Evolutionary conservation across 30 jellyfish, hydroid and myxozoan species (phyloP).

Genomic region (Sanderia malayensis): DNA sequence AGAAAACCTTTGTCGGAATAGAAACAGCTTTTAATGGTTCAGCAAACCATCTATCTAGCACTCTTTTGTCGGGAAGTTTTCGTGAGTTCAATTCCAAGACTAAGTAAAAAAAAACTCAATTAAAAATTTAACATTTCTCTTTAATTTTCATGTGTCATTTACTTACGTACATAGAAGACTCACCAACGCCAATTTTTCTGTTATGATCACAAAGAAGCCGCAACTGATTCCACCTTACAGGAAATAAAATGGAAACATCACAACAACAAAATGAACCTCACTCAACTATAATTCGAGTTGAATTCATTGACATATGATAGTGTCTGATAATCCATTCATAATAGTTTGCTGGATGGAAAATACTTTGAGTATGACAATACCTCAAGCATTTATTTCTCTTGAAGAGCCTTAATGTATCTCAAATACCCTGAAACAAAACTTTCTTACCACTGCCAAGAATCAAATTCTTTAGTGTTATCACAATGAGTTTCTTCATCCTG

Average conservation of each 20-base stretch:
- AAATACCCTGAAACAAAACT: too few species aligned
- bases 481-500: background rate
- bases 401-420: too few species aligned
- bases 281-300: too few species aligned
- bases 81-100: slow-evolving; percentile 77
- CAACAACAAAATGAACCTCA: background rate
- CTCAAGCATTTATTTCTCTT: too few species aligned
- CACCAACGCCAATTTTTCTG: slow-evolving; percentile 69
- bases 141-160: too few species aligned
- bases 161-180: background rate
- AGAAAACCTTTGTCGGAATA: slow-evolving; percentile 71
- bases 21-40: slow-evolving; percentile 91
- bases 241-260: background rate
- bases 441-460: slow-evolving; percentile 81
- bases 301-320: too few species aligned
- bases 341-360: too few species aligned
- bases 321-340: too few species aligned
- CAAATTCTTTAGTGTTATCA: slow-evolving; percentile 12
- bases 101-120: background rate
- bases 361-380: too few species aligned
- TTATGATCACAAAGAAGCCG: slow-evolving; percentile 73
- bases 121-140: too few species aligned
- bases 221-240: slow-evolving; percentile 88
- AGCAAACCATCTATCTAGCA: slow-evolving; percentile 86
- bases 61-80: slow-evolving; percentile 36